phyloP scores from a whole-genome alignment of 2,888 invertebrate species.

The Andrena trimmerana region DNA sequence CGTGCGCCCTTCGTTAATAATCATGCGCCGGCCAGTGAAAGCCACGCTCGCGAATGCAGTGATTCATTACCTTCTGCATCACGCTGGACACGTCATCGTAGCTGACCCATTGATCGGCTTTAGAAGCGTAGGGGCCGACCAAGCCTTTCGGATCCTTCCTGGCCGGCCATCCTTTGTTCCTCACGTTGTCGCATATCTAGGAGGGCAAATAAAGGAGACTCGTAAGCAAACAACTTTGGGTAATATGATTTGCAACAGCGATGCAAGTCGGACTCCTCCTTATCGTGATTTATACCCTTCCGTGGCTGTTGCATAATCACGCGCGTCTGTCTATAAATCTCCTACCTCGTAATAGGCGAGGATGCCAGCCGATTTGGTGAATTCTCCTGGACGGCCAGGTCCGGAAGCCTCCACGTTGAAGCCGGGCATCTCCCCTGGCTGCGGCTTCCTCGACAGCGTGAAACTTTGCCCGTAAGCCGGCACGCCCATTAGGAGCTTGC shows the following conservation, averaged over 20 bases:
- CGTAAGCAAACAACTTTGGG: not conserved
- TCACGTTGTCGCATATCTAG: slow-evolving; percentile 92
- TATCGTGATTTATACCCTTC: not conserved
- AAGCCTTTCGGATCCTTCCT: slow-evolving; percentile 91
- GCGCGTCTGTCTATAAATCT: not conserved
- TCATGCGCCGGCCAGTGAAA: not conserved
- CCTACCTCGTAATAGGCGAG: slow-evolving; percentile 92
- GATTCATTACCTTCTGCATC: slow-evolving; percentile 87
- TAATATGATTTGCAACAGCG: not conserved
- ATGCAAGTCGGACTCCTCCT: not conserved
- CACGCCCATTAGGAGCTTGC: slow-evolving; percentile 94
- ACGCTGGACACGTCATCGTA: slow-evolving; percentile 93
- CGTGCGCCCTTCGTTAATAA: not conserved
- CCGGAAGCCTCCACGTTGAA: slow-evolving; percentile 91
- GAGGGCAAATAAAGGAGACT: not conserved
- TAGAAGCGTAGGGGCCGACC: slow-evolving; percentile 95
- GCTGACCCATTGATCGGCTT: slow-evolving; percentile 96
- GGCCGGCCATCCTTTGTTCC: slow-evolving; percentile 91
- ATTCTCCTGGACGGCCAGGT: slow-evolving; percentile 93
- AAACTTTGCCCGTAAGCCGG: slow-evolving; percentile 96
- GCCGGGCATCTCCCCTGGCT: slow-evolving; percentile 83
- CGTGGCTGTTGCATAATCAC: too few species aligned
- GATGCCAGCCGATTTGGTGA: slow-evolving; percentile 93
- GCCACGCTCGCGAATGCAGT: not conserved
- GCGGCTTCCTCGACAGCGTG: slow-evolving; percentile 84